Conservation (phyloP, 1,140 invertebrate species). For the Adoxophyes honmai region DNA sequence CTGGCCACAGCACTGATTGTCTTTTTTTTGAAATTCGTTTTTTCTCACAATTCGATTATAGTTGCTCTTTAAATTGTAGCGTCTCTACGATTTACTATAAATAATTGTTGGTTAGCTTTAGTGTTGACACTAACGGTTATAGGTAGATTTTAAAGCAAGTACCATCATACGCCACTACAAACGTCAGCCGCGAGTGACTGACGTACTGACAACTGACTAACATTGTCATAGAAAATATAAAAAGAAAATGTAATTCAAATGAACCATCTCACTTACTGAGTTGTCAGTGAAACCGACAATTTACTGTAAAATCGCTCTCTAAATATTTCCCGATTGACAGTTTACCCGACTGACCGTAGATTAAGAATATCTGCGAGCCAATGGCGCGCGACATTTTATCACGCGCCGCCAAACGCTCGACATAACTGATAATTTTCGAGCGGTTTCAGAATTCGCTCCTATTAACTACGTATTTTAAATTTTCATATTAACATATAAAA, state of each 20-base stretch:
- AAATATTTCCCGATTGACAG: conserved; percentile 30
- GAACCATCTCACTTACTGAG: not conserved
- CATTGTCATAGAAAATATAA: no score
- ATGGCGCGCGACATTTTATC: conserved; percentile 36
- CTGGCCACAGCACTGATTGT: not conserved
- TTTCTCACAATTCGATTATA: not conserved
- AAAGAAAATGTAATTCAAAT: no score
- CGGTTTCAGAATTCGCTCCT: no score
- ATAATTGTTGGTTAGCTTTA: no score
- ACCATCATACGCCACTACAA: no score
- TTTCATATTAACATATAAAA: no score
- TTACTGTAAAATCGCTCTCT: not conserved
- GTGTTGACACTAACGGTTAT: no score
- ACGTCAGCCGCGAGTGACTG: no score
- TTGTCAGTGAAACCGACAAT: not conserved
- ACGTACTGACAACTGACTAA: no score
- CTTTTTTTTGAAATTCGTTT: not conserved
- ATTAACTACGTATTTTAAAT: no score
- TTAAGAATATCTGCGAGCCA: conserved; percentile 35
- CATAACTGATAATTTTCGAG: no score
- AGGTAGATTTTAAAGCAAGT: no score
- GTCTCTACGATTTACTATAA: conserved; percentile 10
- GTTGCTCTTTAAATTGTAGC: not conserved
- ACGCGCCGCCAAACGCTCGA: conserved; percentile 27
- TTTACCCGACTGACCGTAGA: conserved; percentile 27